Evolutionary conservation across 2,113 vertebrate species (phyloP), one percentile per base, ranked within the genome.

Genomic region (Hylia prasina): DNA sequence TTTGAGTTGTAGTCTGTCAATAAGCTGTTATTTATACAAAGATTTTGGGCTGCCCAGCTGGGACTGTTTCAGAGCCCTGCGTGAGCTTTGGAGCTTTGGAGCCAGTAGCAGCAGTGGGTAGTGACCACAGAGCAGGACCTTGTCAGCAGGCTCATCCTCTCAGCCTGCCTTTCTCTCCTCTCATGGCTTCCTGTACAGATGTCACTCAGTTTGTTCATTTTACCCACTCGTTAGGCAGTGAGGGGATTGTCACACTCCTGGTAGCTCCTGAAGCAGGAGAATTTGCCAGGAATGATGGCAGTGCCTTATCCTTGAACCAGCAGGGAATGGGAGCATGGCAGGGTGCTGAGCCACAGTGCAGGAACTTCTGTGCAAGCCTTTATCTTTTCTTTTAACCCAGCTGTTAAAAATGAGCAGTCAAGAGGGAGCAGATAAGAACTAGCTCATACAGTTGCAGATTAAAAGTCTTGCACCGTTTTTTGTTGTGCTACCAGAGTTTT

Each of bases 161-260:
- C 28, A 28, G 44, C 53, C 56, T 39, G 44, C 35, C 51, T 35
- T 44, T 35, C 25, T 71, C 51, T 83, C 14, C 21, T 66, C 23
- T 81, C 15, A 4, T n/a, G 65, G n/a, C 63, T 69, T 45, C 23
- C 2, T 31, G 42, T 75, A 9, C 0, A 4, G 65, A 25, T 60
- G 45, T 57, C n/a, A 19, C 33, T 66, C 47, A 7, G 20, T 54
- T 53, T 72, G 57, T 72, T 63, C 42, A 7, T 61, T 20, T 56
- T 22, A 13, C 58, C n/a, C 61, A 3, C 33, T 27, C 1, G 0
- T 56, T 60, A 8, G 1, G 0, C 16, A 12, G n/a, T 25, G 65
- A 93, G 69, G 23, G 60, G 18, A 33, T 58, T 30, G 27, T 47
- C 33, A 23, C 8, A 0, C 21, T 57, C 45, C 30, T 27, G 42